Base-by-base conservation (phyloP, 2,888 invertebrate species). In the Stegophylla sp. region DNA sequence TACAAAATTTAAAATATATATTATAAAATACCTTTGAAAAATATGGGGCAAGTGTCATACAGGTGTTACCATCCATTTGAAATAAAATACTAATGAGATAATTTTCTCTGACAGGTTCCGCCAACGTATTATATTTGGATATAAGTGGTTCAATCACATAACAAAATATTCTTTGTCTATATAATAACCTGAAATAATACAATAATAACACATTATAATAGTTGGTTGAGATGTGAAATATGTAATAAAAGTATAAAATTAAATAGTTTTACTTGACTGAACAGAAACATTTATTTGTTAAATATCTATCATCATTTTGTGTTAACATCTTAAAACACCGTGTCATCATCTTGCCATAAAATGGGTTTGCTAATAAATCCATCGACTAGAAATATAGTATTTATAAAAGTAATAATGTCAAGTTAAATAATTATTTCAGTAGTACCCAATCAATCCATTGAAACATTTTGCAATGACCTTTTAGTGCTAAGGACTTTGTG, bases 341-440 rank as follows among this genome's bases (percentile, higher is more conserved):
- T 43, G 77, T 63, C 26, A 61, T 61, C 12, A 63, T 51, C 9
- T 71, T 79, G 0, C 82, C 76, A 53, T 59, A 71, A 28, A 69
- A n/a, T 10, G 61, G 71, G 12, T 82, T 63, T n/a, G 48, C 77
- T 53, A 82, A 41, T 56, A 69, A 63, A 48, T 63, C 20, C 20
- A 82, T 17, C 5, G 79, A 85, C 79, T 79, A 41, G 51, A 79
- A 79, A 61, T 13, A 61, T 13, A 69, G 13, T 23, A 28, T n/a
- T n/a, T 61, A 3, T 48, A 64, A 64, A 17, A 43, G 4, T 51
- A 51, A 64, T 34, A 61, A 45, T 1, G 43, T 56, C 4, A 48
- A n/a, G 20, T 56, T 63, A 4, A 28, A 61, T 26, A 51, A 51
- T 34, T 71, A 20, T 28, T 59, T 43, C 20, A 1, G 17, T 20